Base-by-base conservation (phyloP, 2,113 vertebrate species). In the Boulengeromyrus knoepffleri region DNA sequence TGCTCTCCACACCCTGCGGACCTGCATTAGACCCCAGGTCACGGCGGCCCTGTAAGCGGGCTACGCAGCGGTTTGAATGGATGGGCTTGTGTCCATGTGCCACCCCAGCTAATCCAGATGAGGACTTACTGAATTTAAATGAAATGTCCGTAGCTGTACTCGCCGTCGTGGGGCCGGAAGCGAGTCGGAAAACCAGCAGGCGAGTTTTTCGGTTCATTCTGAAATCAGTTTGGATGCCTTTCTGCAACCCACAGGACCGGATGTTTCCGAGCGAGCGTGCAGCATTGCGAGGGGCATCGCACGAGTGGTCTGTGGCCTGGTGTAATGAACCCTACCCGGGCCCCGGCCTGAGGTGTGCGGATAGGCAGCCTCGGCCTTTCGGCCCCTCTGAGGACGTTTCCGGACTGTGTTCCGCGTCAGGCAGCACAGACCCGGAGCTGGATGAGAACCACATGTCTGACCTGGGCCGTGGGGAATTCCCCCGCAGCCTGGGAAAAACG, bases 391-490 rank as follows among this genome's bases (percentile, higher is more conserved):
- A 53, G 49, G 52, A 90, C 88, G 45, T 89, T 85, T 70, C 53
- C 89, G 89, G 88, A 47, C 90, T 91, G 77, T 91, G 27, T 90
- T 89, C 45, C 19, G 85, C 89, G 91, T 85, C 50, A 91, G 91
- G 88, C 92, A 89, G 90, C 90, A 91, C 89, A 90, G n/a, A 89
- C 83, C 87, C 87, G 52, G 88, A 90, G 83, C 21, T 2, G 74
- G 19, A 66, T 93, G 85, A 90, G 90, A 90, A 91, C 90, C 85
- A 88, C 66, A 90, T 91, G 88, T 90, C 27, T 91, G 89, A 92
- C 58, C 21, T 8, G 39, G 91, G 87, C 83, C 8, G 21, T 1
- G 53, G 88, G 90, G 92, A 92, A 58, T 31, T 53, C 19, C 19
- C 62, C 66, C 74, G 83, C 62, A 58, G 15, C 24, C 83, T 89